Evolutionary conservation across 2,888 invertebrate species (phyloP), one percentile per base, ranked within the genome.

Genomic region (Choreutis nemorana): DNA sequence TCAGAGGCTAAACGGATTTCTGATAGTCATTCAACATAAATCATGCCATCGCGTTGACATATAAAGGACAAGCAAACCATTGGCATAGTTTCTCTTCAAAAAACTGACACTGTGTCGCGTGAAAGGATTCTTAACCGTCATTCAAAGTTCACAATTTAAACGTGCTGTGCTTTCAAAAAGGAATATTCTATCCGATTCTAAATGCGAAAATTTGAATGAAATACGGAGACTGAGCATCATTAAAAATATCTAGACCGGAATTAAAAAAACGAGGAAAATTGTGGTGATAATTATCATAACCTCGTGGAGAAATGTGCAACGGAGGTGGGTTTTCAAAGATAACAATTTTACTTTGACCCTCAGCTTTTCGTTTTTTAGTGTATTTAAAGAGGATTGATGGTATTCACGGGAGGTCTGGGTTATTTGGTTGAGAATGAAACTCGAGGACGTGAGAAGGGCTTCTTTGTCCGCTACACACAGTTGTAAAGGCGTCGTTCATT

Each of bases 401-500:
- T 41, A 35, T 37, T 39, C 34, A 35, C 29, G 29, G 33, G 35
- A 34, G 52, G 25, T 43, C 53, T 37, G 12, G 27, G 20, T 44
- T 42, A 29, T 28, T 31, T 46, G 52, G 51, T 32, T 37, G 39
- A 41, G 42, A 25, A 32, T 45, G 44, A 49, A 42, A 48, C 42
- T 37, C 40, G 51, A 46, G 52, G 42, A 55, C 50, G 49, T 47
- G 44, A 51, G 55, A 31, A 28, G 31, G 57, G 52, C 44, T 20
- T 49, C 62, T 68, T 67, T 67, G 66, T 67, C 48, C 51, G 45
- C 40, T 44, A 47, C 41, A 15, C 23, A 35, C 38, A 46, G 45
- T 40, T 43, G 39, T 45, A 46, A 50, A 55, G 52, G 57, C 37
- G 59, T 52, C 61, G 60, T 60, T 70, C 70, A 70, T 70, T 68